Evolutionary conservation across 2,797 vertebrate species (phyloP), one percentile per base, ranked within the genome.

Genomic region (Graptemys geographica): DNA sequence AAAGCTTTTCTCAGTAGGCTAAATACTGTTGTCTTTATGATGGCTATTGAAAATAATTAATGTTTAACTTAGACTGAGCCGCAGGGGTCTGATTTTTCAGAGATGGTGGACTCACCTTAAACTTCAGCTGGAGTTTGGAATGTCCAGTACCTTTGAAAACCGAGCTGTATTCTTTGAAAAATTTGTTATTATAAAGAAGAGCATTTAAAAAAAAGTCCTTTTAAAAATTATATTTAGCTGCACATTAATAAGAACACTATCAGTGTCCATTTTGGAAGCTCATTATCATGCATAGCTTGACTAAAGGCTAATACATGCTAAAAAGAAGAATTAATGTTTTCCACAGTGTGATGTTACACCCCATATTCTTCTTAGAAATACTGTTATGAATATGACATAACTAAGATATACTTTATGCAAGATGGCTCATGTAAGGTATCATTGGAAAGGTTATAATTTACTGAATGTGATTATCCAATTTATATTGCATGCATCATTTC

Each of bases 111-210:
- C 33, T 1, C 0, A 59, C 74, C 84, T 81, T 57, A 90, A 90
- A 91, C 92, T 97, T 94, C 84, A 90, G 82, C 3, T 89, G 76
- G 57, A 94, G 91, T 76, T 13, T 56, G 87, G 65, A 27, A 91
- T 33, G 13, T 6, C 90, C 49, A 15, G 59, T 78, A 83, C 55
- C 84, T 90, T 6, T 81, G 33, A 92, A 88, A 86, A 90, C 76
- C 31, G 51, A 69, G n/a, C 44, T 1, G 4, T 1, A 0, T 41
- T 86, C 89, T 84, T 82, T 83, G 80, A 74, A 74, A 28, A 41
- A 87, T 88, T 94, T 87, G 41, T 57, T 91, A 55, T 31, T 79
- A 90, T 84, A 93, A 90, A 65, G 0, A 69, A 51, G 27, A 21
- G 1, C 83, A n/a, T 85, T 80, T 18, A 87, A 87, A 0, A 84